Base-by-base conservation (phyloP, 2,113 vertebrate genomes). In the Scomber colias region DNA sequence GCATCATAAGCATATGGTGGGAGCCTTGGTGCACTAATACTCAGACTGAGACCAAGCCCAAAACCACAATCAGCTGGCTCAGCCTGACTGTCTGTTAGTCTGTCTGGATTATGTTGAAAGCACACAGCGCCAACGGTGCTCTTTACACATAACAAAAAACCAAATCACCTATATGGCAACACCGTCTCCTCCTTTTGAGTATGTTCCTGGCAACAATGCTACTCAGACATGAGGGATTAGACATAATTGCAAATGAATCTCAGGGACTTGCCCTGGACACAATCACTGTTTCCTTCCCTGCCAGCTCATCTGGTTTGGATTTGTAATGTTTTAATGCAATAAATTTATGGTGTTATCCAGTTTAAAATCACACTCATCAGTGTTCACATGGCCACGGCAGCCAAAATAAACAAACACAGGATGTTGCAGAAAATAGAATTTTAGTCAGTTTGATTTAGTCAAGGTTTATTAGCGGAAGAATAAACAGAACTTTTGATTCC, bases 321-420 rank as follows among this genome's bases (percentile, higher is more conserved):
- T 90, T 83, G 79, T 82, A 56, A 77, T 69, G 72, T 83, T 86
- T 83, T 85, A 86, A 88, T 85, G 61, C 71, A 81, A 91, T 86
- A 81, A 17, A 89, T 86, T 75, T 79, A 57, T 81, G 77, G 31
- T 59, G 70, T 68, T 87, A 74, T 76, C 80, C 64, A 50, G 77
- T 72, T 67, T 46, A 62, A 84, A 90, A 89, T 91, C 86, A 64
- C 78, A 82, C 83, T 84, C 79, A 69, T 72, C 55, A 87, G 61
- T 68, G 83, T 87, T 90, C 86, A 86, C 82, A 86, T 24, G 64
- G 74, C 69, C 63, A 51, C 59, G 3, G 21, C 10, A 57, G 89
- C 92, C 92, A 93, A 94, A 63, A 73, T 83, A 90, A 94, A 93
- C 91, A 95, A 89, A 89, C 80, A 75, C 56, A 77, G 86, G 92